Evolutionary conservation across 2,888 invertebrate species (phyloP).

Genomic region (Epiblema foenella): DNA sequence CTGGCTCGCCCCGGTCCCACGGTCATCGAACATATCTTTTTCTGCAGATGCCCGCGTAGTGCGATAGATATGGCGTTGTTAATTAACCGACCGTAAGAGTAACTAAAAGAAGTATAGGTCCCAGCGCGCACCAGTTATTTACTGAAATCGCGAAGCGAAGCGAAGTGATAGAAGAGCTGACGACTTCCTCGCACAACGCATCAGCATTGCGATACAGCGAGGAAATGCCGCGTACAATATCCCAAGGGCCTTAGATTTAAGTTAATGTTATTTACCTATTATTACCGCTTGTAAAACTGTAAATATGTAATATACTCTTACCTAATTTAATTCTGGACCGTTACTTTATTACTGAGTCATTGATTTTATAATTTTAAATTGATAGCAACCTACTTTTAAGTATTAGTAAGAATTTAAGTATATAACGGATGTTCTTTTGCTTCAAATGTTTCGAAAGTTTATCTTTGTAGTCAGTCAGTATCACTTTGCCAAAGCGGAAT

Average conservation of each 20-base stretch:
- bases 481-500: neutral
- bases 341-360: constrained; percentile 19
- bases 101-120: too few relatives aligned
- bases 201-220: too few relatives aligned
- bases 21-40: constrained; percentile 59
- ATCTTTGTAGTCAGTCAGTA: neutral
- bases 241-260: too few relatives aligned
- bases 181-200: too few relatives aligned
- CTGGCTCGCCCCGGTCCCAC: constrained; percentile 60
- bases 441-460: neutral
- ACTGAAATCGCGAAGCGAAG: too few relatives aligned
- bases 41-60: constrained; percentile 53
- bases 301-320: too few relatives aligned
- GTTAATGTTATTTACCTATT: too few relatives aligned
- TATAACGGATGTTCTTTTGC: neutral
- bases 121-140: too few relatives aligned
- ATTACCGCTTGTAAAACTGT: too few relatives aligned
- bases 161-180: too few relatives aligned
- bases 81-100: constrained; percentile 35
- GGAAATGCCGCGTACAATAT: too few relatives aligned
- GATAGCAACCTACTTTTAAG: constrained; percentile 7
- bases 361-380: constrained; percentile 20
- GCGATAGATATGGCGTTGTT: constrained; percentile 42
- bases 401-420: neutral
- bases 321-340: constrained; percentile 15